phyloP scores from a whole-genome alignment of 2,113 vertebrate species.

The Clupea harengus region DNA sequence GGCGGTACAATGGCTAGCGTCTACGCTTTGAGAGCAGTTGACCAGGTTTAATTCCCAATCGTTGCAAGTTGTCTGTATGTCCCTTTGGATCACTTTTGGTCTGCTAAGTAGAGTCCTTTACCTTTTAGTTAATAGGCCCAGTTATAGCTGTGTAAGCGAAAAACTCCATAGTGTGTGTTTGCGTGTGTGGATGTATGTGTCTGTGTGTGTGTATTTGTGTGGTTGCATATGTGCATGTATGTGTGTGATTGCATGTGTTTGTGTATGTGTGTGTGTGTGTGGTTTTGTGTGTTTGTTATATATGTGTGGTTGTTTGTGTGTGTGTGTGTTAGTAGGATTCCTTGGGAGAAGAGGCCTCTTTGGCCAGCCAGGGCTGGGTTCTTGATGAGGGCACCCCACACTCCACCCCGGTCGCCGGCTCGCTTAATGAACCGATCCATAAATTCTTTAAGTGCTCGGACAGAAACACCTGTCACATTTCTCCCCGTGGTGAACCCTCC shows the following conservation, averaged over 20 bases:
- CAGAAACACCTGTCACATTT: conserved; percentile 56
- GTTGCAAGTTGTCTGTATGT: too few relatives aligned
- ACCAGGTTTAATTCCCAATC: too few relatives aligned
- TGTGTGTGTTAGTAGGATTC: neutral
- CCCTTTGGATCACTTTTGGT: too few relatives aligned
- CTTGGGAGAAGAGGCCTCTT: neutral
- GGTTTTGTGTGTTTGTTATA: neutral
- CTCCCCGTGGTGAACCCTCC: conserved; percentile 56
- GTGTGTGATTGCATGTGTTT: neutral
- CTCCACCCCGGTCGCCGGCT: neutral
- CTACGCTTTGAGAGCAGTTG: too few relatives aligned
- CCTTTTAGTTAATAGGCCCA: too few relatives aligned
- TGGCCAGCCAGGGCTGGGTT: neutral
- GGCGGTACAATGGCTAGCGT: too few relatives aligned
- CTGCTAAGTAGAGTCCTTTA: too few relatives aligned
- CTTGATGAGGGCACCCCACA: neutral
- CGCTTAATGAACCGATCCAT: conserved; percentile 26
- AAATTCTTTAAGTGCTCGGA: conserved; percentile 44
- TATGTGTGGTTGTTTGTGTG: neutral
- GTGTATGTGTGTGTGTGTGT: neutral
- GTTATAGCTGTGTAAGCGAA: too few relatives aligned
- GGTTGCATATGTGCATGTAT: neutral
- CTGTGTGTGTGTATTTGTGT: neutral
- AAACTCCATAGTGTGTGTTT: neutral
- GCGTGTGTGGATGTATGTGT: neutral